Conservation (phyloP, 2,113 vertebrate genomes). For the Hydrochoerus hydrochaeris region DNA sequence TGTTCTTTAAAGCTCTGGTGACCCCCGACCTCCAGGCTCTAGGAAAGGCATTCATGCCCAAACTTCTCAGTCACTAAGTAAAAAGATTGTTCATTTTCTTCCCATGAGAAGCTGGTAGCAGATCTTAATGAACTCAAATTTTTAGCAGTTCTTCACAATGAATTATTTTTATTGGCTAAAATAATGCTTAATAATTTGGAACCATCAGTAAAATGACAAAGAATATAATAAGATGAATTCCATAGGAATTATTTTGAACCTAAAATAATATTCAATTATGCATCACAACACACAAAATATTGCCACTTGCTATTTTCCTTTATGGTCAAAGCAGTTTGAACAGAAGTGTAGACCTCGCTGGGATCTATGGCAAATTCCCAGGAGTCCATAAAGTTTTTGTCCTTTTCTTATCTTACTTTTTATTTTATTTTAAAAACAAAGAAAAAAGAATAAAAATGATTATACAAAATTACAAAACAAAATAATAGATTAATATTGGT, state of each 20-base stretch:
- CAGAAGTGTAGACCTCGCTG: not conserved
- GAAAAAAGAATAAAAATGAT: too few relatives aligned
- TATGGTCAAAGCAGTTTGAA: not conserved
- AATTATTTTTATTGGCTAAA: conserved; percentile 57
- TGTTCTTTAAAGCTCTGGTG: not conserved
- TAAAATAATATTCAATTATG: conserved; percentile 33
- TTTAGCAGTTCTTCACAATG: not conserved
- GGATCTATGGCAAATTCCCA: not conserved
- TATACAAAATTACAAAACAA: too few relatives aligned
- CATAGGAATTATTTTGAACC: conserved; percentile 59
- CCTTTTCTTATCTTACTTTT: too few relatives aligned
- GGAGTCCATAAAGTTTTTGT: not conserved
- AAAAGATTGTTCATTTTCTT: not conserved
- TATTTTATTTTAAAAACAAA: too few relatives aligned
- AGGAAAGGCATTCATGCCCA: not conserved
- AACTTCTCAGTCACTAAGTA: not conserved
- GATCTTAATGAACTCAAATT: not conserved
- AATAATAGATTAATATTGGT: too few relatives aligned
- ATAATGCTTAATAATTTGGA: conserved; percentile 65
- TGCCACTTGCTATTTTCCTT: conserved; percentile 20
- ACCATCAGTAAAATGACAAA: conserved; percentile 48
- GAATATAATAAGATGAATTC: conserved; percentile 63
- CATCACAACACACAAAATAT: conserved; percentile 18
- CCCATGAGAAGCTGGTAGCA: not conserved
- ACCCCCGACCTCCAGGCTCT: not conserved